These are phyloP conservation scores for Mesocentrotus franciscanus DNA, from an alignment of 53 echinoderm and acorn worm species.

Conservation along the genomic window DNA sequence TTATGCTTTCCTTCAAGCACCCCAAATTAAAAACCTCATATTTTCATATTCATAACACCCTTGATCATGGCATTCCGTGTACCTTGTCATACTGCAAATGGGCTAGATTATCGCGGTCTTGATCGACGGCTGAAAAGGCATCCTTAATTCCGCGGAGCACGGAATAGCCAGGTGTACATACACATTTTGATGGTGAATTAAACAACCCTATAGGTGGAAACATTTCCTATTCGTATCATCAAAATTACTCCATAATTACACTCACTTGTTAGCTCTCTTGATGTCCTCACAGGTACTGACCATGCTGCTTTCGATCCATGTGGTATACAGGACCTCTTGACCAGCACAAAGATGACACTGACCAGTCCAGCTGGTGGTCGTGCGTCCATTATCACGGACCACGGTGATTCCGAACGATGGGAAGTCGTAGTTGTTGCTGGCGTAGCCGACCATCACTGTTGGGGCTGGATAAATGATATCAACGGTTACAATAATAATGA, in stretches of 20 bases:
- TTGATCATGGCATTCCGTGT: too few species aligned
- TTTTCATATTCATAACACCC: too few species aligned
- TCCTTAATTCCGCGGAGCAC: too few species aligned
- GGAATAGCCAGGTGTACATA: too few species aligned
- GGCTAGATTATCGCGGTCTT: too few species aligned
- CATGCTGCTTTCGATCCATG: conserved; percentile 86
- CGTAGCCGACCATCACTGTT: conserved; percentile 85
- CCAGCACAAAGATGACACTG: conserved; percentile 91
- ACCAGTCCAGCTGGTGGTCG: conserved; percentile 95
- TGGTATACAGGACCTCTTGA: conserved; percentile 88
- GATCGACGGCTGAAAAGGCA: too few species aligned
- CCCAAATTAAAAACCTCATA: too few species aligned
- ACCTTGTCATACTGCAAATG: too few species aligned
- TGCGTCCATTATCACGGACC: conserved; percentile 83
- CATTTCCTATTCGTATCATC: background rate
- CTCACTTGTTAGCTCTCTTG: conserved; percentile 81
- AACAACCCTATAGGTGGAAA: background rate
- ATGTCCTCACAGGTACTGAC: conserved; percentile 76
- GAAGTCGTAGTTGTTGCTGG: conserved; percentile 77
- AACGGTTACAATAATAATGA: too few species aligned
- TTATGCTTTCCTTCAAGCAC: too few species aligned
- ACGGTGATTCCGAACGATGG: conserved; percentile 92
- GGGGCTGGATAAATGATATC: conserved; percentile 62
- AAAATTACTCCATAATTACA: background rate
- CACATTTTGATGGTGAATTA: too few species aligned